Base-by-base conservation (phyloP, 2,797 vertebrate species). In the Ctenopoma kingsleyae region DNA sequence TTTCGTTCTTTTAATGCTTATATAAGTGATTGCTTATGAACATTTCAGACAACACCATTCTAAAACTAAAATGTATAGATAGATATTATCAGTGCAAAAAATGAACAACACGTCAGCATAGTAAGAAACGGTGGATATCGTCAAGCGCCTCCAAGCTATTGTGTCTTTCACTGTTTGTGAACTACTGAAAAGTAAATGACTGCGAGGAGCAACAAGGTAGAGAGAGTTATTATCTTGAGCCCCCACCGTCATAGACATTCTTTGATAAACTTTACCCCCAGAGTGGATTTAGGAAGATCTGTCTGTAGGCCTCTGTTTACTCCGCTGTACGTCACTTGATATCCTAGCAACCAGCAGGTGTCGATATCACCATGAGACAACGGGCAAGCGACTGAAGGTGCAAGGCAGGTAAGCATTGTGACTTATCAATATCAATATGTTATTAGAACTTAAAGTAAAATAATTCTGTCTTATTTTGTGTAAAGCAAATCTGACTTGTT, bases 261-360 rank as follows among this genome's bases (percentile, higher is more conserved):
- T 74, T 43, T 10, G 25, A 48, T 41, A 0, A 4, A 4, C 16
- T 63, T 20, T 2, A 13, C 8, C 50, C 20, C 4, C 38, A 5
- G 38, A 40, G 35, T 36, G 11, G 38, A 15, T 40, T 40, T 15
- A 5, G 12, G 11, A 40, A 40, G 15, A 15, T 40, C 38, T 15
- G 11, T 40, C 15, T 15, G 12, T 15, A 15, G 38, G 13, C 38
- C 38, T 13, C 4, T 13, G 38, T 40, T 40, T 40, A 16, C 38
- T 32, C 38, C 4, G 2, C 5, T 17, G 8, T 16, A 50, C 3
- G 81, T 58, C 72, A 91, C 22, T 55, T 82, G 89, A 86, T 82
- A 65, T 78, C 76, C 35, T 80, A 70, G 84, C 84, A 91, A 92
- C 90, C 74, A 35, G 59, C 69, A 58, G 61, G 70, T 60, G 60